Evolutionary conservation across 1,140 invertebrate genomes (phyloP), one percentile per base, ranked within the genome.

Genomic region (Kradibia gibbosae): DNA sequence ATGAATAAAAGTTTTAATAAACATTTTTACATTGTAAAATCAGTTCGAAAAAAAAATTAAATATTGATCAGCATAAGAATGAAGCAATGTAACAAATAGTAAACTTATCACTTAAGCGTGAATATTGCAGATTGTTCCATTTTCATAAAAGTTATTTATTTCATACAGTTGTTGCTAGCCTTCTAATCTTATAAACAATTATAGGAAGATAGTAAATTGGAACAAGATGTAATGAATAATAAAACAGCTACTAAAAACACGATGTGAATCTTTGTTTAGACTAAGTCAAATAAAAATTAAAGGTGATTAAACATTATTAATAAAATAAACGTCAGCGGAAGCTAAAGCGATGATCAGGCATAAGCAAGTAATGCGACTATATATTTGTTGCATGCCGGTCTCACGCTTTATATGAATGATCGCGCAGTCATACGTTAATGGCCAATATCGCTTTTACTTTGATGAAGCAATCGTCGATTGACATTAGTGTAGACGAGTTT

Each of bases 401-500:
- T 7, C 42, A 28, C 4, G n/a, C 28, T 13, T 74, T 53, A 74
- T 74, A 15, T 1, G 45, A 55, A 53, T 20, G 45, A 74, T 74
- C 31, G 15, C 28, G 36, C 0, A 28, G 8, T 28, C 70, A 28
- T 71, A 28, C 13, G 13, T 42, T 39, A 8, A 42, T 36, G 20
- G 22, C 39, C 39, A 17, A 22, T 45, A 50, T 50, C 4, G 50
- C 25, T 55, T 55, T 28, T 22, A 17, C 31, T 74, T 74, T 55
- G 50, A 74, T 55, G 34, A 74, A 55, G 31, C 71, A 25, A 48
- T 48, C 42, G 36, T 15, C 45, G 36, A 36, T 39, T n/a, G 17
- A 22, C 53, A 57, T 17, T 48, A 53, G 11, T 10, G 11, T 48
- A 34, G 50, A 55, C 48, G 42, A 76, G 74, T 76, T 76, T 76